phyloP scores from a whole-genome alignment of 2,888 invertebrate species.

The Villa cingulata region DNA sequence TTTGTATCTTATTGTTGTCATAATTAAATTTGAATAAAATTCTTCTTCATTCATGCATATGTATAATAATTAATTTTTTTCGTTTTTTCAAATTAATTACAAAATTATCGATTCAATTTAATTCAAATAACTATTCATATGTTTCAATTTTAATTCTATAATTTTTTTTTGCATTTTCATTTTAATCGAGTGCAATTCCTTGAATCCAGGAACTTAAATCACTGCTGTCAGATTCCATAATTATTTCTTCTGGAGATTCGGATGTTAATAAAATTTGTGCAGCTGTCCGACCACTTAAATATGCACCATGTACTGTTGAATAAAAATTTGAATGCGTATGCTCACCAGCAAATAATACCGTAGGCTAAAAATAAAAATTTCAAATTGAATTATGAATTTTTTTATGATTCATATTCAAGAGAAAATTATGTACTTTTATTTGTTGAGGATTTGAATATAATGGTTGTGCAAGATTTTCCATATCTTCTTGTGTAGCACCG shows the following conservation, averaged over 20 bases:
- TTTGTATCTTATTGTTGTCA: too few relatives aligned
- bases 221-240: slow-evolving; percentile 61
- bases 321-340: slow-evolving; percentile 90
- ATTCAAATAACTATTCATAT: too few relatives aligned
- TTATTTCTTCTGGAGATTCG: slow-evolving; percentile 49
- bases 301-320: slow-evolving; percentile 91
- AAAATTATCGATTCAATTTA: too few relatives aligned
- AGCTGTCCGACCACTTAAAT: slow-evolving; percentile 70
- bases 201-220: slow-evolving; percentile 81
- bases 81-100: too few relatives aligned
- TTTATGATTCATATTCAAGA: background rate
- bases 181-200: slow-evolving; percentile 62
- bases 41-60: too few relatives aligned
- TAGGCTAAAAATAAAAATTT: slow-evolving; percentile 48
- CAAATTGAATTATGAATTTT: background rate
- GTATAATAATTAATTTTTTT: too few relatives aligned
- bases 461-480: slow-evolving; percentile 76
- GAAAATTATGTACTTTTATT: slow-evolving; percentile 42
- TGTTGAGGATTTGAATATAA: slow-evolving; percentile 57
- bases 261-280: slow-evolving; percentile 56
- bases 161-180: too few relatives aligned
- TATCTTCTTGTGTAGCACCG: slow-evolving; percentile 76
- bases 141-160: too few relatives aligned
- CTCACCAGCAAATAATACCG: slow-evolving; percentile 83
- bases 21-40: too few relatives aligned